Percentiles rank a stretch among this genome's conserved stretches.
phyloP scores from a whole-genome alignment of 2,113 vertebrate species.

The Sylvilagus bachmani region DNA sequence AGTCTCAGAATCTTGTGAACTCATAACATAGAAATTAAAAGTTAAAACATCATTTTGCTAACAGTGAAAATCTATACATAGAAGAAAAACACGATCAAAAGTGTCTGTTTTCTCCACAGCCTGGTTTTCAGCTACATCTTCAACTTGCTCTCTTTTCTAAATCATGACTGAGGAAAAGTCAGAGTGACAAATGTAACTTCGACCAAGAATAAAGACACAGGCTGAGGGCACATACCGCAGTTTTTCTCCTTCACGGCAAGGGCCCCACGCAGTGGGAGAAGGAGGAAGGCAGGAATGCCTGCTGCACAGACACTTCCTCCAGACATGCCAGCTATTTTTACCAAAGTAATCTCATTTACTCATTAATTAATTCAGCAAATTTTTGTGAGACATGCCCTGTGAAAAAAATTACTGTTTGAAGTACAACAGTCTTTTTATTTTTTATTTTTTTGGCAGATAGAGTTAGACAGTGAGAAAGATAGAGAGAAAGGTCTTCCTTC shows the following conservation, averaged over 20 bases:
- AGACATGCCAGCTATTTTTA: not conserved
- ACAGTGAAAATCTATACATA: not conserved
- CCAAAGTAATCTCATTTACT: not conserved
- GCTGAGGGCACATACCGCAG: not conserved
- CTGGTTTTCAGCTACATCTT: not conserved
- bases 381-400: not conserved
- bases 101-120: not conserved
- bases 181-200: not conserved
- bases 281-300: not conserved
- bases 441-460: too few species aligned
- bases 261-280: not conserved
- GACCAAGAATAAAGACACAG: not conserved
- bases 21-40: not conserved
- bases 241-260: not conserved
- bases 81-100: not conserved
- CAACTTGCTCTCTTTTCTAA: not conserved
- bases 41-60: not conserved
- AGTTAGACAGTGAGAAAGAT: too few species aligned
- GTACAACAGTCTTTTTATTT: not conserved
- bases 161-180: not conserved
- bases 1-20: not conserved
- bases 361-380: not conserved
- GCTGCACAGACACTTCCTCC: not conserved
- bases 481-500: too few species aligned
- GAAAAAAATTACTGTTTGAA: not conserved